A percentile compares a stretch with the other conserved stretches of the same genome.
These are phyloP conservation scores for Sebastes minor DNA, from an alignment of 2,797 vertebrate species.

Conservation along the genomic window DNA sequence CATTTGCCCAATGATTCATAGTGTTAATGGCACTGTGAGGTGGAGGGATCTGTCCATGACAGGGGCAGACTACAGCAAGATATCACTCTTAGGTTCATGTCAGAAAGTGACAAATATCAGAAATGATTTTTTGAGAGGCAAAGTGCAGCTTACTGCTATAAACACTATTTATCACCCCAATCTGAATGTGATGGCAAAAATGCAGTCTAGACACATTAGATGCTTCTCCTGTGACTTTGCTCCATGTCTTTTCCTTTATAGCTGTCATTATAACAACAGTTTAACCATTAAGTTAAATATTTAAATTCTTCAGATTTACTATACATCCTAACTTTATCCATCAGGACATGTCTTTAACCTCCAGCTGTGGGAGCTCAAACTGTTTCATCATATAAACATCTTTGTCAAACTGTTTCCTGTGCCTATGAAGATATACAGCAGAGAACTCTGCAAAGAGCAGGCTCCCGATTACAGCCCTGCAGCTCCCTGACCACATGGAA, in stretches of 20 bases:
- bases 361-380: constrained; percentile 14
- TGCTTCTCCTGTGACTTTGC: background rate
- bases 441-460: constrained; percentile 30
- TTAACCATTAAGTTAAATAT: background rate
- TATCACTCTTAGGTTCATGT: background rate
- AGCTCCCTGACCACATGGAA: constrained; percentile 70
- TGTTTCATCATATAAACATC: constrained; percentile 60
- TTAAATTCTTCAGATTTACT: constrained; percentile 5
- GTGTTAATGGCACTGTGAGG: background rate
- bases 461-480: constrained; percentile 73
- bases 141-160: constrained; percentile 12
- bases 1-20: background rate
- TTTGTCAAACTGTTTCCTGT: constrained; percentile 55
- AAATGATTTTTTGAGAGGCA: constrained; percentile 7
- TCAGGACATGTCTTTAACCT: background rate
- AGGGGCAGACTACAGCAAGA: background rate
- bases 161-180: constrained; percentile 16
- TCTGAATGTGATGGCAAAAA: background rate
- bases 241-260: background rate
- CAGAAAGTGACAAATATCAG: constrained; percentile 37
- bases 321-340: background rate
- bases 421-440: constrained; percentile 28
- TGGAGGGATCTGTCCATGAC: background rate
- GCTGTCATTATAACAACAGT: background rate
- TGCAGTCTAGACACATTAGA: background rate